A percentile compares a stretch with the other conserved stretches of the same genome.
These are phyloP conservation scores for Drosophila leonis DNA, from an alignment of 2,888 invertebrate genomes.

Conservation along the genomic window DNA sequence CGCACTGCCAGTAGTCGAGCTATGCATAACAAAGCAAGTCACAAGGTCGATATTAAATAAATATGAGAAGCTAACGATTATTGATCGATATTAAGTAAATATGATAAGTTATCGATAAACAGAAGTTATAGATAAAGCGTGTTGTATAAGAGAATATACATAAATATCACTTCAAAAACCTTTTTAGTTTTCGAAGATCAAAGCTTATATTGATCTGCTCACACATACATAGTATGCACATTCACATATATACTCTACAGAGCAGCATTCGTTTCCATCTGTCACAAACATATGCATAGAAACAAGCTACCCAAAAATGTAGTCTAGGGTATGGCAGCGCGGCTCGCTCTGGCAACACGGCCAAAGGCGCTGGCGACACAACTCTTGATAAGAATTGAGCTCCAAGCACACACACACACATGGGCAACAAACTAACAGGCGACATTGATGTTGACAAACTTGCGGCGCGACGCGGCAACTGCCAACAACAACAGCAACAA, in stretches of 20 bases:
- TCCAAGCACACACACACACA: conserved; percentile 40
- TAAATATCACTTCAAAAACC: too few relatives aligned
- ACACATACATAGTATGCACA: too few relatives aligned
- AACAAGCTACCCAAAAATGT: neutral
- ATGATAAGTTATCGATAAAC: neutral
- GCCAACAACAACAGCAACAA: conserved; percentile 40
- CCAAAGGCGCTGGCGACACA: conserved; percentile 62
- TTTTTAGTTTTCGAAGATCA: too few relatives aligned
- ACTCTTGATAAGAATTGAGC: conserved; percentile 74
- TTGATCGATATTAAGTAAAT: neutral
- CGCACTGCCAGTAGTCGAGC: neutral
- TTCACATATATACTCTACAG: neutral
- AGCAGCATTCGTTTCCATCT: neutral
- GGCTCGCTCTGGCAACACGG: neutral
- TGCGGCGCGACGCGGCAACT: conserved; percentile 50
- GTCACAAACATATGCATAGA: too few relatives aligned
- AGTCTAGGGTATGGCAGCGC: neutral
- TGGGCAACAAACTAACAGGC: conserved; percentile 33
- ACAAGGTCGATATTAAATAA: neutral
- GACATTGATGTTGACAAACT: conserved; percentile 74
- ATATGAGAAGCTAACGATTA: neutral
- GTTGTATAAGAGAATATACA: too few relatives aligned
- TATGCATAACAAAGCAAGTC: neutral
- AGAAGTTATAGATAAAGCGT: neutral
- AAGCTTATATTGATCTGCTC: too few relatives aligned